These are phyloP conservation scores for Bucco capensis DNA, from an alignment of 2,113 vertebrate genomes.

Conservation along the genomic window DNA sequence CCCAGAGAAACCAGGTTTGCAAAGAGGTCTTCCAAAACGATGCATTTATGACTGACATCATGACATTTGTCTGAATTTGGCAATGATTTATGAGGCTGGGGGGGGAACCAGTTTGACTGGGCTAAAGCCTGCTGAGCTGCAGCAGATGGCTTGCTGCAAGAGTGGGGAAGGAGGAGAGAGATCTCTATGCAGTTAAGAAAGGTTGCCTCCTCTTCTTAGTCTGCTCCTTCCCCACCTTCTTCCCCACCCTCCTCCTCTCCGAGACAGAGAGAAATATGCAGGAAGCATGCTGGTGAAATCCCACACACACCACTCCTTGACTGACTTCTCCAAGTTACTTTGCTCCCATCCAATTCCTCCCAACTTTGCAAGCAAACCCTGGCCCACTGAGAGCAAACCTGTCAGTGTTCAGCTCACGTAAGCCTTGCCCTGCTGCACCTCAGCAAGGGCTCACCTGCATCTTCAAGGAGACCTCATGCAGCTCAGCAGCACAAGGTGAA, in stretches of 20 bases:
- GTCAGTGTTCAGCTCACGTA: not conserved
- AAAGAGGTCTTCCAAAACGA: not conserved
- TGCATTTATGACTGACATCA: not conserved
- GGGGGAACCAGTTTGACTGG: not conserved
- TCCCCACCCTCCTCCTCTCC: constrained; percentile 56
- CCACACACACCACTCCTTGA: constrained; percentile 37
- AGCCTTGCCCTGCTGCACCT: not conserved
- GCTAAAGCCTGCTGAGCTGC: constrained; percentile 38
- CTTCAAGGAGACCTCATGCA: not conserved
- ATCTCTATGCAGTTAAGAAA: constrained; percentile 46
- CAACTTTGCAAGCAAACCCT: not conserved
- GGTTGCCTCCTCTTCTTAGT: constrained; percentile 66
- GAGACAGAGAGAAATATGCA: not conserved
- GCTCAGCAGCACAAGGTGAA: not conserved
- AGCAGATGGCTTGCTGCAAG: constrained; percentile 61
- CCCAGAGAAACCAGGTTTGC: not conserved
- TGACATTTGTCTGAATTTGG: not conserved
- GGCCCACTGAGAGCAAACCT: not conserved
- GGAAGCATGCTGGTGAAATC: constrained; percentile 41
- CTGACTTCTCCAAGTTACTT: constrained; percentile 24
- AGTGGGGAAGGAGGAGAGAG: constrained; percentile 57
- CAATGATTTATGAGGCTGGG: not conserved
- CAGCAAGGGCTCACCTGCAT: not conserved
- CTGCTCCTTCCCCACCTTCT: constrained; percentile 63
- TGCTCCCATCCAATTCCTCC: not conserved